Conservation (phyloP, 2,888 invertebrate genomes). For the Tupiocoris notatus region DNA sequence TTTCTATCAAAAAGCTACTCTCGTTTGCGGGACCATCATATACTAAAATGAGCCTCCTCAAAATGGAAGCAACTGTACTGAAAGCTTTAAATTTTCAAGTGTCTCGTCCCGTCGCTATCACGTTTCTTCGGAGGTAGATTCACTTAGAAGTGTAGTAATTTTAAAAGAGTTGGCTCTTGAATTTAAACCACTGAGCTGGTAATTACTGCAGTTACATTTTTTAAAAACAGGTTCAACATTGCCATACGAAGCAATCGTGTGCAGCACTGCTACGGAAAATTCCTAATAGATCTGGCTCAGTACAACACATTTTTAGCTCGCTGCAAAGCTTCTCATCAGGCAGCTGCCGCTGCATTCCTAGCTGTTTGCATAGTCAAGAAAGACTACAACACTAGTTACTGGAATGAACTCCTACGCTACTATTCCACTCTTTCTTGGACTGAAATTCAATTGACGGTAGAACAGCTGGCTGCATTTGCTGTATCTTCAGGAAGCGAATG, state of each 20-base stretch:
- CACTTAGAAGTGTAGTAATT: no score
- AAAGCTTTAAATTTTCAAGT: slow-evolving; percentile 35
- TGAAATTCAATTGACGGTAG: slow-evolving; percentile 68
- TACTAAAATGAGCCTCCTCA: slow-evolving; percentile 23
- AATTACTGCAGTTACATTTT: not conserved
- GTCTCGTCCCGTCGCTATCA: slow-evolving; percentile 34
- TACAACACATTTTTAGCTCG: slow-evolving; percentile 77
- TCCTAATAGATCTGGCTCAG: slow-evolving; percentile 80
- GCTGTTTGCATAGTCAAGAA: slow-evolving; percentile 59
- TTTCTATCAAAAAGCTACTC: slow-evolving; percentile 85
- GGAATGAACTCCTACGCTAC: slow-evolving; percentile 73
- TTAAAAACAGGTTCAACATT: slow-evolving; percentile 37
- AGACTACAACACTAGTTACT: slow-evolving; percentile 52
- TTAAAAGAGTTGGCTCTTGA: not conserved
- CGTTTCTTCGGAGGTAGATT: slow-evolving; percentile 40
- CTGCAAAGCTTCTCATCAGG: slow-evolving; percentile 77
- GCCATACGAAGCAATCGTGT: slow-evolving; percentile 60
- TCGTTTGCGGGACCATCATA: slow-evolving; percentile 65
- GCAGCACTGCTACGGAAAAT: slow-evolving; percentile 83
- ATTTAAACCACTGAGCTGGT: not conserved
- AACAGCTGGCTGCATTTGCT: slow-evolving; percentile 61
- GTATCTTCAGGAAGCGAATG: not conserved
- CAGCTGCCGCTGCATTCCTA: slow-evolving; percentile 77
- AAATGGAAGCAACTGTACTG: slow-evolving; percentile 38
- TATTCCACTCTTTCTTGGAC: slow-evolving; percentile 73